Percentiles rank a stretch among this genome's conserved stretches.
Conservation (phyloP, 2,888 invertebrate species). For the Synergus itoensis region DNA sequence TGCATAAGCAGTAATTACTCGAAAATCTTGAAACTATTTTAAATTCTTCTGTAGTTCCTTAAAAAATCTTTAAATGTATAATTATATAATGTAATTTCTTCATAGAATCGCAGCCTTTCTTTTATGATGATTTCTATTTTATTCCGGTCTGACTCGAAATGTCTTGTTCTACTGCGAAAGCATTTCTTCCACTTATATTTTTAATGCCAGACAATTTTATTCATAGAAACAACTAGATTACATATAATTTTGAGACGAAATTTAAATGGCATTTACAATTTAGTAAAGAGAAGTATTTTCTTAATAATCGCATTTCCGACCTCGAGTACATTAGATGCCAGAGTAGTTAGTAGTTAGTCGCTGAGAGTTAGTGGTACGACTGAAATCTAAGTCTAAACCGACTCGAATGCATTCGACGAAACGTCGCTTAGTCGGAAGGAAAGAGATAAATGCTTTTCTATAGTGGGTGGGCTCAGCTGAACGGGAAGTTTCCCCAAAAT, state of each 20-base stretch:
- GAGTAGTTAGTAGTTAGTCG: constrained; percentile 6
- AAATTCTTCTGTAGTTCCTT: too few species aligned
- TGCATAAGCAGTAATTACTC: not conserved
- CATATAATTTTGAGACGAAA: not conserved
- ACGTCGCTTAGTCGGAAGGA: constrained; percentile 11
- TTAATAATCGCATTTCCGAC: constrained; percentile 5
- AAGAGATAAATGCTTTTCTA: constrained; percentile 2
- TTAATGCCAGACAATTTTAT: not conserved
- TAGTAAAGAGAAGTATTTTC: not conserved
- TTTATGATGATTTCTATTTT: too few species aligned
- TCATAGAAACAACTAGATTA: not conserved
- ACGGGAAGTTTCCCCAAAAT: constrained; percentile 24
- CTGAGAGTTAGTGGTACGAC: constrained; percentile 2
- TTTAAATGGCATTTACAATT: not conserved
- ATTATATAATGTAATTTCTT: too few species aligned
- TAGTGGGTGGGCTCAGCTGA: constrained; percentile 26
- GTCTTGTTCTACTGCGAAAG: constrained; percentile 11
- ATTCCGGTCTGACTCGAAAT: not conserved
- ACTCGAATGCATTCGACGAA: constrained; percentile 25
- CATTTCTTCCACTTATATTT: not conserved
- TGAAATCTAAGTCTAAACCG: constrained; percentile 27
- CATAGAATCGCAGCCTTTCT: too few species aligned
- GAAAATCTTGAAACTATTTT: not conserved
- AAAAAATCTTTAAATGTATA: too few species aligned
- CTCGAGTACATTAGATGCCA: not conserved